Conservation (phyloP, 2,113 vertebrate genomes). For the Vombatus ursinus region DNA sequence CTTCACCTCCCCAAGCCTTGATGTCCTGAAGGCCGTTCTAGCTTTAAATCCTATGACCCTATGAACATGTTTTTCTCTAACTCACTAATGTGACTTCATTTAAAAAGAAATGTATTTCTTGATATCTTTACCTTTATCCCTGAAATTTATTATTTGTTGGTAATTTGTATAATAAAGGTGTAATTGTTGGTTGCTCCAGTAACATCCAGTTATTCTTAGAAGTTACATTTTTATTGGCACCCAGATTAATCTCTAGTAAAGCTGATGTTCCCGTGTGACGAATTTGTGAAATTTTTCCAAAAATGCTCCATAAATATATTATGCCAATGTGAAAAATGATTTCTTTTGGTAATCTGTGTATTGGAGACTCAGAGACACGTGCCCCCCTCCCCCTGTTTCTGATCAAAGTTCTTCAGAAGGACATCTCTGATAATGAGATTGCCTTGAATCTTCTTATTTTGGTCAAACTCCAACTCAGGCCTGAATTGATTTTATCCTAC, state of each 20-base stretch:
- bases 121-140: conserved; percentile 36
- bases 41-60: too few species aligned
- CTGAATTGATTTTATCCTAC: too few species aligned
- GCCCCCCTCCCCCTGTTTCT: too few species aligned
- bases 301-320: background rate
- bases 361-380: too few species aligned
- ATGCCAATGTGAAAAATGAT: background rate
- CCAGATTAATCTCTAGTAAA: conserved; percentile 3
- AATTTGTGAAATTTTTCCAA: conserved; percentile 13
- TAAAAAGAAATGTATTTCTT: background rate
- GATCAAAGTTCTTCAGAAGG: too few species aligned
- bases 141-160: conserved; percentile 50
- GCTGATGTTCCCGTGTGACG: background rate
- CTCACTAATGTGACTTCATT: too few species aligned
- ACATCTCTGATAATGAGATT: too few species aligned
- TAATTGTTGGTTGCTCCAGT: conserved; percentile 24
- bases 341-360: too few species aligned
- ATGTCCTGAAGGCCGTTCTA: too few species aligned
- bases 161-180: background rate
- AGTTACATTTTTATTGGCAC: background rate
- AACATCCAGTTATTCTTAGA: background rate
- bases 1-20: background rate
- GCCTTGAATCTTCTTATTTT: too few species aligned
- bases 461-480: too few species aligned
- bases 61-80: too few species aligned